Evolutionary conservation across 2,888 invertebrate genomes (phyloP), one percentile per base, ranked within the genome.

Genomic region (Drepana falcataria): DNA sequence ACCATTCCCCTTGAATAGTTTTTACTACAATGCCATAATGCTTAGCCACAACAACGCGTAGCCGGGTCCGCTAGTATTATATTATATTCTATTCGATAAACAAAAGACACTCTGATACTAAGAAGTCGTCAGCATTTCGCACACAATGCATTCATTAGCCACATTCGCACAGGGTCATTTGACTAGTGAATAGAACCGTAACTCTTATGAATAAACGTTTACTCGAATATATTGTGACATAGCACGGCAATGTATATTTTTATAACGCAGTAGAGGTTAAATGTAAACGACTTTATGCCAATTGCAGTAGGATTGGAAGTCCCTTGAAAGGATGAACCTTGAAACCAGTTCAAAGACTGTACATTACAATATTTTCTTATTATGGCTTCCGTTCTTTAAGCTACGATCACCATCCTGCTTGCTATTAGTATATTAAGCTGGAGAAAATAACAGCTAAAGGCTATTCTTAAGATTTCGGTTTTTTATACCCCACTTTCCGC

Each of bases 121-220:
- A 4, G 3, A 37, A 37, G 5, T 5, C 37, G 37, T 37, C 37
- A 37, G 37, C 37, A 5, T 4, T 37, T 37, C 37, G 3, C 4
- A 5, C 5, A 37, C 5, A 37, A 37, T 37, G 4, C 37, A 37
- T 37, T 37, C 37, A 37, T 5, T 37, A 4, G 37, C 5, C 5
- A 4, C 37, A 3, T 49, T 49, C n/a, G n/a, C 49, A 49, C 37
- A 49, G n/a, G 21, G 21, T 4, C 35, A 37, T 37, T 37, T 37
- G 37, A 21, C 37, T 5, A 35, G 35, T 49, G 49, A 49, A 49
- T 35, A 49, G 49, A 21, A 59, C 59, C 57, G 61, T 70, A 67
- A 70, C 67, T 68, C 65, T 69, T 64, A 67, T 59, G 60, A 59
- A 65, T 65, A 59, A 54, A 55, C 60, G 52, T 60, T 67, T 57